These are phyloP conservation scores for Passer domesticus DNA, from an alignment of 2,113 vertebrate species.

Conservation along the genomic window DNA sequence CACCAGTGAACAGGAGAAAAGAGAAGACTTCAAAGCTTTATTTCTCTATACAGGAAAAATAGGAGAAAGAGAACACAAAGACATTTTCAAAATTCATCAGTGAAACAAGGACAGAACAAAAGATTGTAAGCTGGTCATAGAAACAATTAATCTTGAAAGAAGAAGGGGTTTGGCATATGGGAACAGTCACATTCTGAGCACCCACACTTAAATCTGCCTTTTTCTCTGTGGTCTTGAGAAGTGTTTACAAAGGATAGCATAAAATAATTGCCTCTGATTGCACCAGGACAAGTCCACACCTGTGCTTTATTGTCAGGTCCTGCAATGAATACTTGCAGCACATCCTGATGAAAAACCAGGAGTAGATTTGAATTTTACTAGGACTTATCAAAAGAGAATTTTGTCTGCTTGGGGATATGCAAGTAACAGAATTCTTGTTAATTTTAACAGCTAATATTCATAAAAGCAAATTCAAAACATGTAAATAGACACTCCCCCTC, in stretches of 20 bases:
- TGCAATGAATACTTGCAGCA: neutral
- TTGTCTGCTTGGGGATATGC: neutral
- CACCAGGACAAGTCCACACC: neutral
- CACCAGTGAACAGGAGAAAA: neutral
- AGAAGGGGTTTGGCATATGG: neutral
- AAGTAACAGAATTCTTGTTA: neutral
- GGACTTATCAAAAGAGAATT: neutral
- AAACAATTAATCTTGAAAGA: neutral
- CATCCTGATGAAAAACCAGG: neutral
- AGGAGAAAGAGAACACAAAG: neutral
- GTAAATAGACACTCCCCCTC: fast-evolving
- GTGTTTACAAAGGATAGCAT: neutral
- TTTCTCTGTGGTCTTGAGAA: neutral
- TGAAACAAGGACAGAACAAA: neutral
- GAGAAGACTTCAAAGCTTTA: neutral
- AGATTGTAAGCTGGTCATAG: neutral
- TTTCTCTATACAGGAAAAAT: neutral
- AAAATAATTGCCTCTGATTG: neutral
- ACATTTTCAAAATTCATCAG: neutral
- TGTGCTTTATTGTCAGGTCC: neutral
- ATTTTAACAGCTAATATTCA: neutral
- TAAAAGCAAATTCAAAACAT: neutral
- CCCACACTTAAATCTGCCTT: neutral
- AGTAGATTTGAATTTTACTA: neutral
- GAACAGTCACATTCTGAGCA: neutral